Conservation (phyloP, 2,113 vertebrate genomes). For the Pseudopipra pipra region DNA sequence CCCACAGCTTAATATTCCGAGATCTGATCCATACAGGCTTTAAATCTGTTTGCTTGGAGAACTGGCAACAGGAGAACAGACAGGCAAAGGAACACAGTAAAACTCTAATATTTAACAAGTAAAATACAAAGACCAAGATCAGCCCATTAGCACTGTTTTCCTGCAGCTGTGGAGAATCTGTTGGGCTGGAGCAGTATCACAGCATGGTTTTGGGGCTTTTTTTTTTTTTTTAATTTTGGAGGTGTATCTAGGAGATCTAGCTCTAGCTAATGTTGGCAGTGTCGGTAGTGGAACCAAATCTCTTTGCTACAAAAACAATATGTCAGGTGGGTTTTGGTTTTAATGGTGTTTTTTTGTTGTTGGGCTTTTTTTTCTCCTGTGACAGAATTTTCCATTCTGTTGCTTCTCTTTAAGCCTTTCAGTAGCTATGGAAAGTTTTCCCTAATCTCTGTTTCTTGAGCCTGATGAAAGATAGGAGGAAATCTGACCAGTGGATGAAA, state of each 20-base stretch:
- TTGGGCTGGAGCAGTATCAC: neutral
- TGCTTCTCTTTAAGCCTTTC: neutral
- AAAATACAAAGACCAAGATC: neutral
- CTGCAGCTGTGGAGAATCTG: neutral
- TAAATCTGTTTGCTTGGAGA: neutral
- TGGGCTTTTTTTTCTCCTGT: neutral
- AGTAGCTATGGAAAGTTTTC: neutral
- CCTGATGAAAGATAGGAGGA: neutral
- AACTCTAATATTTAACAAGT: neutral
- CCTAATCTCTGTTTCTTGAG: neutral
- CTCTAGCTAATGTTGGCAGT: neutral
- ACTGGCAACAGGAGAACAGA: neutral
- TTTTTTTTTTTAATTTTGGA: neutral
- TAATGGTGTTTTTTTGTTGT: rapidly evolving
- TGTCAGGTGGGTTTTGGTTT: neutral
- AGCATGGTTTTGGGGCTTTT: neutral
- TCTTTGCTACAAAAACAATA: neutral
- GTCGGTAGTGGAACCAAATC: neutral
- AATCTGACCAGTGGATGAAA: neutral
- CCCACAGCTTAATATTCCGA: neutral
- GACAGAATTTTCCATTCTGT: slow-evolving; percentile 2
- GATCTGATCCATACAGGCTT: neutral
- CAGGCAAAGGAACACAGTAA: neutral
- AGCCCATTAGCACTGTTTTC: neutral
- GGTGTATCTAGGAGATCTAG: neutral